phyloP scores from a whole-genome alignment of 2,797 vertebrate genomes.

The Gymnothorax reevesii region DNA sequence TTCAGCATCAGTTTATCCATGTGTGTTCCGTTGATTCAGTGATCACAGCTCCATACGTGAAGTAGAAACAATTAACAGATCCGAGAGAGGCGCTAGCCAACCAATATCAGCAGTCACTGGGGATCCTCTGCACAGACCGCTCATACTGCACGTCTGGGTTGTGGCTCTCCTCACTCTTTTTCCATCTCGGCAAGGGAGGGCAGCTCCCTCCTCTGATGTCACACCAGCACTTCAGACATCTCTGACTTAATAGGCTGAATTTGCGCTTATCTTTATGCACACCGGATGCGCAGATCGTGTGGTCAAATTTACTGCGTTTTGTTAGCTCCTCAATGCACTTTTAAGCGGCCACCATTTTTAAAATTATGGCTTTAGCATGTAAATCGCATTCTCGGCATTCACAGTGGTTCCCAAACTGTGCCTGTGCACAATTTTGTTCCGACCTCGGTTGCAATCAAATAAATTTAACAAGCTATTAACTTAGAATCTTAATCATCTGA shows the following conservation, averaged over 20 bases:
- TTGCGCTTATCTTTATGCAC: neutral
- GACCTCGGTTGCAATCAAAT: too few relatives aligned
- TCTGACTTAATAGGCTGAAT: neutral
- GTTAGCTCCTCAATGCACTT: neutral
- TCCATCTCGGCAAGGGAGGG: conserved; percentile 17
- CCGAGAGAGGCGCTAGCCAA: neutral
- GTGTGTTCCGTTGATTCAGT: neutral
- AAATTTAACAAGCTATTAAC: too few relatives aligned
- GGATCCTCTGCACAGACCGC: neutral
- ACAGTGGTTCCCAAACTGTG: too few relatives aligned
- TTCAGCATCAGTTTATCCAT: conserved; percentile 21
- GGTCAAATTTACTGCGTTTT: neutral
- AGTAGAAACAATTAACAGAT: neutral
- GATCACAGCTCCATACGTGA: neutral
- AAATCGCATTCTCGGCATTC: neutral
- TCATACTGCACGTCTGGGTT: conserved; percentile 23
- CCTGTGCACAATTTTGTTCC: too few relatives aligned
- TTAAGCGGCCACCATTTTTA: too few relatives aligned
- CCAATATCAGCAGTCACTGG: neutral
- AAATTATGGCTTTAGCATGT: too few relatives aligned
- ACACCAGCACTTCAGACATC: conserved; percentile 34
- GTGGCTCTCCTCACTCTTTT: conserved; percentile 23
- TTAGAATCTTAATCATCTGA: too few relatives aligned
- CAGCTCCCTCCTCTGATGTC: conserved; percentile 35
- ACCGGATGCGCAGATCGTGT: neutral